Evolutionary conservation across 2,113 vertebrate species (phyloP).

Genomic region (Pseudolaguvia tuberculata): DNA sequence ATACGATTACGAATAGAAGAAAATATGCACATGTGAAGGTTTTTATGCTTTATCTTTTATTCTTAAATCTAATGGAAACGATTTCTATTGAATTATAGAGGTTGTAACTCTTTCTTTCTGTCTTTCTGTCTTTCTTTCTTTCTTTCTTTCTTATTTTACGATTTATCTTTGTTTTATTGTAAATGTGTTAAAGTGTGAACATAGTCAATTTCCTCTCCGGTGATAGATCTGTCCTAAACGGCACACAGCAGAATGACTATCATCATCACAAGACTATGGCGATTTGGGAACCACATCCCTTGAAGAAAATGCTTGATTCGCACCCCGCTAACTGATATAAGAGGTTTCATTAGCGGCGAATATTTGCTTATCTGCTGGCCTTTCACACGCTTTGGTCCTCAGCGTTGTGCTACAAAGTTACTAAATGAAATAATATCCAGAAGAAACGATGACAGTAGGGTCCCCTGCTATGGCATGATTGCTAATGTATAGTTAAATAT

Average conservation of each 20-base stretch:
- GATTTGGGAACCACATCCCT: not conserved
- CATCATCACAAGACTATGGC: not conserved
- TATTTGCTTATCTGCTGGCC: not conserved
- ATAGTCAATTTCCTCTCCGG: conserved; percentile 29
- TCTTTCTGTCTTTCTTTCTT: too few species aligned
- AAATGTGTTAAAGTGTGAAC: not conserved
- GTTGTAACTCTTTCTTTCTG: too few species aligned
- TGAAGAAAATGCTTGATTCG: not conserved
- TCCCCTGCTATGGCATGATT: too few species aligned
- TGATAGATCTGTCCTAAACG: conserved; percentile 32
- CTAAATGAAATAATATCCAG: not conserved
- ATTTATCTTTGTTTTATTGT: not conserved
- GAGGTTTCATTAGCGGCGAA: not conserved
- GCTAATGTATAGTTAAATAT: too few species aligned
- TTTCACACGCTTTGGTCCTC: not conserved
- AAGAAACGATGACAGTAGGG: too few species aligned
- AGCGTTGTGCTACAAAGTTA: not conserved
- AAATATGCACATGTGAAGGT: too few species aligned
- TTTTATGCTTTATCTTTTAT: too few species aligned
- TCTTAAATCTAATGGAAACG: too few species aligned
- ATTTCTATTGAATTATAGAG: too few species aligned
- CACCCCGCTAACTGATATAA: not conserved
- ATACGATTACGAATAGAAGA: too few species aligned
- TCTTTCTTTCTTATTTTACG: not conserved
- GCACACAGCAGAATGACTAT: conserved; percentile 19